Evolutionary conservation across 2,113 vertebrate genomes (phyloP).

Genomic region (Mohoua ochrocephala): DNA sequence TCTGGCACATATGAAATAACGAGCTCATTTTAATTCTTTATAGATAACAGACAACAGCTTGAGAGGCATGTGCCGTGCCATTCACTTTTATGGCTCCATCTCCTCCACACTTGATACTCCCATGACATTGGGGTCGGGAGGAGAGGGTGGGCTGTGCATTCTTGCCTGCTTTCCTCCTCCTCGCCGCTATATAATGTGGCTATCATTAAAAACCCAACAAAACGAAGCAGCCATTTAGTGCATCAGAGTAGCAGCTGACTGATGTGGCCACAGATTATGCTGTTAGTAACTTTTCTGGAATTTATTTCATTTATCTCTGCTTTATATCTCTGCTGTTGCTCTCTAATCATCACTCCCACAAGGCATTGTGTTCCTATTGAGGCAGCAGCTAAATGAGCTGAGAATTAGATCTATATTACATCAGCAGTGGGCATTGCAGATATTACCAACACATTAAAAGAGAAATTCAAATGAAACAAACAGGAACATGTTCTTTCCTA

Average conservation of each 20-base stretch:
- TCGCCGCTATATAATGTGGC: background rate
- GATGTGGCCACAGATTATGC: conserved; percentile 15
- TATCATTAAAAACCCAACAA: background rate
- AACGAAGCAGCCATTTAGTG: background rate
- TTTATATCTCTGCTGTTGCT: conserved; percentile 34
- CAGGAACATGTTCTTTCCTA: conserved; percentile 8
- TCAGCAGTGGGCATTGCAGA: conserved; percentile 48
- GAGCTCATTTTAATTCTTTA: conserved; percentile 54
- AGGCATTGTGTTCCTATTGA: conserved; percentile 53
- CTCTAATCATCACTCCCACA: conserved; percentile 68
- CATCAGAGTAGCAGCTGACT: conserved; percentile 15
- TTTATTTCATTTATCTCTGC: conserved; percentile 39
- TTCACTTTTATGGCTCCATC: conserved; percentile 25
- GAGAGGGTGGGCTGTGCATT: background rate
- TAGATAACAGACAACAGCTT: conserved; percentile 54
- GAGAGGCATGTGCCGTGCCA: background rate
- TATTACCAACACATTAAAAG: conserved; percentile 59
- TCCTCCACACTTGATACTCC: background rate
- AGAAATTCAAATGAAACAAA: conserved; percentile 54
- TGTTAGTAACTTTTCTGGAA: conserved; percentile 16
- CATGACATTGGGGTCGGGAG: background rate
- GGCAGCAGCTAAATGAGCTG: conserved; percentile 60
- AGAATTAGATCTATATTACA: conserved; percentile 61
- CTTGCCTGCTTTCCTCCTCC: background rate
- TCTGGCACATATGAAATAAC: conserved; percentile 32